These are phyloP conservation scores for Teleopsis dalmanni DNA, from an alignment of 1,140 invertebrate species.

Conservation along the genomic window DNA sequence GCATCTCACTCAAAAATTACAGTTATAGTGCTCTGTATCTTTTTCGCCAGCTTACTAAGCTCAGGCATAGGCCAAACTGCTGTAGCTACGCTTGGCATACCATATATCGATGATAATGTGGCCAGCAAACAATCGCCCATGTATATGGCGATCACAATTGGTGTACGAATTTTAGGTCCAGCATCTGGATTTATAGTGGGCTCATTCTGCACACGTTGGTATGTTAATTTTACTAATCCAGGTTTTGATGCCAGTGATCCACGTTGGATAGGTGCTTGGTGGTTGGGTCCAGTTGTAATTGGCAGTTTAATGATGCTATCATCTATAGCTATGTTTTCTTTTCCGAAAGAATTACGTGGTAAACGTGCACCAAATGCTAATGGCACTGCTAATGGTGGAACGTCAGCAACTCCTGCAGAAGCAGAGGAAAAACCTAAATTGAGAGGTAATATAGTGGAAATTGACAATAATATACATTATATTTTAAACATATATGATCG, in stretches of 20 bases:
- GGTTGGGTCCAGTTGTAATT: constrained; percentile 76
- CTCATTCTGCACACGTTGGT: constrained; percentile 80
- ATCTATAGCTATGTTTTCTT: constrained; percentile 80
- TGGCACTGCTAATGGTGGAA: background rate
- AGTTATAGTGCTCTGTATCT: constrained; percentile 71
- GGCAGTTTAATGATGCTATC: constrained; percentile 69
- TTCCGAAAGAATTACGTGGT: constrained; percentile 60
- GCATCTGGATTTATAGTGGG: constrained; percentile 84
- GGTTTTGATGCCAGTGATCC: constrained; percentile 75
- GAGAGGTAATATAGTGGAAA: background rate
- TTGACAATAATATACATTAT: background rate
- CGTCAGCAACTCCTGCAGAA: constrained; percentile 15
- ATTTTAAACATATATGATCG: background rate
- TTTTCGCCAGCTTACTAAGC: constrained; percentile 77
- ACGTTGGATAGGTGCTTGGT: constrained; percentile 88
- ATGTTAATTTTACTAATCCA: constrained; percentile 71
- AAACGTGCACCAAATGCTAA: constrained; percentile 11
- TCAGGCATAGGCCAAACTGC: constrained; percentile 91
- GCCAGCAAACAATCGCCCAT: constrained; percentile 85
- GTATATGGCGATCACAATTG: constrained; percentile 90
- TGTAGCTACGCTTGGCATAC: constrained; percentile 87
- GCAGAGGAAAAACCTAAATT: constrained; percentile 32
- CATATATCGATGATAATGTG: constrained; percentile 91
- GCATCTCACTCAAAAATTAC: constrained; percentile 66
- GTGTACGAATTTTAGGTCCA: constrained; percentile 82